Percentiles rank a stretch among this genome's conserved stretches.
Evolutionary conservation across 64 coral and sea anemone genomes (phyloP).

Genomic region (Stichodactyla mertensii): DNA sequence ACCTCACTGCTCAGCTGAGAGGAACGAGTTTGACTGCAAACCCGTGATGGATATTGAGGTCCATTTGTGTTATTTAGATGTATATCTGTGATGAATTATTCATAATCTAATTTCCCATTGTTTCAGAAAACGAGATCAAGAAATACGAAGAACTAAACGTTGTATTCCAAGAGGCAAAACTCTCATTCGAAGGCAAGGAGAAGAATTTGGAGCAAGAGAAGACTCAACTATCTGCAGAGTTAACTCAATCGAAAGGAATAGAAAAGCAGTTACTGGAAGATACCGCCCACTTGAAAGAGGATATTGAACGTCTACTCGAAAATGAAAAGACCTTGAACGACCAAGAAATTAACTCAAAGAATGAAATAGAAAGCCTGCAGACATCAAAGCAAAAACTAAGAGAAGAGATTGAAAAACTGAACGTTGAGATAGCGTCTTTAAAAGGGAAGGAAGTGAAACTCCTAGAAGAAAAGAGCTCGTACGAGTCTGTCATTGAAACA

Average conservation of each 20-base stretch:
- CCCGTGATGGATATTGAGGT: too few species aligned
- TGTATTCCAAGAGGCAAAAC: background rate
- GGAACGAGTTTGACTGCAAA: too few species aligned
- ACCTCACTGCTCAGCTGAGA: too few species aligned
- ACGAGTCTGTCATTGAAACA: background rate
- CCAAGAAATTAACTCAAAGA: background rate
- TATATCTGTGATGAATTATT: too few species aligned
- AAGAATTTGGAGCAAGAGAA: background rate
- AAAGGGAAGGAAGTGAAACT: background rate
- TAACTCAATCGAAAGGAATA: background rate
- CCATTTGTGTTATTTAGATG: too few species aligned
- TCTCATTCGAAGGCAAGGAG: background rate
- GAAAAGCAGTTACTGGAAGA: background rate
- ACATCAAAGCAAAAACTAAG: background rate
- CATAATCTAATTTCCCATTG: background rate
- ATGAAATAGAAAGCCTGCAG: background rate
- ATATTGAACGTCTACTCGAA: background rate
- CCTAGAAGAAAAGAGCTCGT: background rate
- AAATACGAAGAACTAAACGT: background rate
- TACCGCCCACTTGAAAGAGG: background rate
- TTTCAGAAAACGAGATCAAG: slow-evolving; percentile 20
- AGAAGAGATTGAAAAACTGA: background rate
- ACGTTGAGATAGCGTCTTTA: background rate
- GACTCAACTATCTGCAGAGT: background rate
- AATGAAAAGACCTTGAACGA: background rate